phyloP scores from a whole-genome alignment of 2,888 invertebrate genomes.

The Lasioglossum marginatum region DNA sequence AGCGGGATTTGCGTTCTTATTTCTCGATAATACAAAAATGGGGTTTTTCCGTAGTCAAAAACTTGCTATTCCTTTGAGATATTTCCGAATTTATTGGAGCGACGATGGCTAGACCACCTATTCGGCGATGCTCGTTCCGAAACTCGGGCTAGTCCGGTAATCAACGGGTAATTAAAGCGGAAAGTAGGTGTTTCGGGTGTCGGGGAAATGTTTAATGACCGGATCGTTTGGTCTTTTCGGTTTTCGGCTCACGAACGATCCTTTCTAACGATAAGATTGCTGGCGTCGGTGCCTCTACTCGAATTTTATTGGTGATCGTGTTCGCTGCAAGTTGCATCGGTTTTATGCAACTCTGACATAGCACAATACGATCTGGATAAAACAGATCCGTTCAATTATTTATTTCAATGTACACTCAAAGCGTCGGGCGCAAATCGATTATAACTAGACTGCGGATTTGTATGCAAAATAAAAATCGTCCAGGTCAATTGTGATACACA shows the following conservation, averaged over 20 bases:
- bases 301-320: neutral
- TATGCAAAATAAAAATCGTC: neutral
- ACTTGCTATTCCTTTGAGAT: no score
- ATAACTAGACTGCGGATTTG: neutral
- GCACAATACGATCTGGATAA: neutral
- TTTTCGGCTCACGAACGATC: neutral
- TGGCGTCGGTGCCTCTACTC: neutral
- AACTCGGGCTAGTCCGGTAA: conserved; percentile 33
- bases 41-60: no score
- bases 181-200: conserved; percentile 22
- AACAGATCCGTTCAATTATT: neutral
- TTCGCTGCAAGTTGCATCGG: neutral
- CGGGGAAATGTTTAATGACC: conserved; percentile 19
- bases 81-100: conserved; percentile 25
- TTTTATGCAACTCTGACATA: neutral
- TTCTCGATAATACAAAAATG: no score
- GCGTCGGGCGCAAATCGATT: neutral
- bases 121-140: conserved; percentile 26
- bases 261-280: neutral
- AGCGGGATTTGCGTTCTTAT: no score
- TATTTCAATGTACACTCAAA: neutral
- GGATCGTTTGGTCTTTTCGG: neutral
- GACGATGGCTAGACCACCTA: neutral
- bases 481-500: no score
- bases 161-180: conserved; percentile 44